Base-by-base conservation (phyloP, 2,888 invertebrate species). In the Proisotoma minuta region DNA sequence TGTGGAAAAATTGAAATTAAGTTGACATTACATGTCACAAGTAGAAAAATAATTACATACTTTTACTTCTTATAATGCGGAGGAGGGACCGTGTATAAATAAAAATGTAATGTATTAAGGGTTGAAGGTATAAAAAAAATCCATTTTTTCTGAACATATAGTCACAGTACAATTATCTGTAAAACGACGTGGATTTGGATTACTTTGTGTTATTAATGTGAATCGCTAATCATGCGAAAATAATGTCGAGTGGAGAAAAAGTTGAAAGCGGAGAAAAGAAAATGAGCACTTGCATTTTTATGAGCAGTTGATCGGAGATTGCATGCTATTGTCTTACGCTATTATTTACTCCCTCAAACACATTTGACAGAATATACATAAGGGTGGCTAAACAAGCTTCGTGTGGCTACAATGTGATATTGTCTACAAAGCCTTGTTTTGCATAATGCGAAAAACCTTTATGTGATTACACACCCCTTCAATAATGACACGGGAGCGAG, bases 91-190 rank as follows among this genome's bases (percentile, higher is more conserved):
- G 12, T 34, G 34, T 34, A 34, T 8, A 34, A 34, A n/a, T n/a
- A n/a, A n/a, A n/a, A n/a, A n/a, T n/a, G n/a, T n/a, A n/a, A n/a
- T n/a, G n/a, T n/a, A n/a, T n/a, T n/a, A n/a, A n/a, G n/a, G n/a
- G n/a, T n/a, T n/a, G n/a, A n/a, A n/a, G n/a, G n/a, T n/a, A n/a
- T n/a, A n/a, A n/a, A n/a, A n/a, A n/a, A n/a, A n/a, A n/a, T n/a
- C n/a, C n/a, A n/a, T n/a, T n/a, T n/a, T n/a, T n/a, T n/a, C n/a
- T n/a, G n/a, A n/a, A n/a, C n/a, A n/a, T n/a, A n/a, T n/a, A n/a
- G n/a, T n/a, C n/a, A n/a, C n/a, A n/a, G 28, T 24, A 20, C 28
- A 52, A 52, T 52, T 52, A 52, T 52, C 52, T 27, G 49, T 49
- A 15, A 15, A 15, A 34, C 34, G 15, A 8, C n/a, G n/a, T 34